Conservation (phyloP, 2,113 vertebrate genomes). For the Oryctolagus cuniculus region mOryCun1.1 NC_091435.1:9570001-9570500, state of each 20-base stretch:
- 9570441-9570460: too few species aligned
- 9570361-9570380: too few species aligned
- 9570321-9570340: too few species aligned
- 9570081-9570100: not conserved
- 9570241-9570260: not conserved
- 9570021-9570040: not conserved
- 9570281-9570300: too few species aligned
- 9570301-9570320: too few species aligned
- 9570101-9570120: not conserved
- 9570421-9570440: too few species aligned
- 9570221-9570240: not conserved
- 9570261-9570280: not conserved
- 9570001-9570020: not conserved
- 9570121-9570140: not conserved
- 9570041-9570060: not conserved
- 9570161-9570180: not conserved
- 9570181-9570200: not conserved
- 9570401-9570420: too few species aligned
- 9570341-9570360: too few species aligned
- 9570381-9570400: too few species aligned
- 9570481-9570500: too few species aligned
- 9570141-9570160: not conserved
- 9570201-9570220: not conserved
- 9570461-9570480: too few species aligned
- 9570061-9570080: not conserved